Conservation (phyloP, 2,797 vertebrate species). For the Phataginus tricuspis region DNA sequence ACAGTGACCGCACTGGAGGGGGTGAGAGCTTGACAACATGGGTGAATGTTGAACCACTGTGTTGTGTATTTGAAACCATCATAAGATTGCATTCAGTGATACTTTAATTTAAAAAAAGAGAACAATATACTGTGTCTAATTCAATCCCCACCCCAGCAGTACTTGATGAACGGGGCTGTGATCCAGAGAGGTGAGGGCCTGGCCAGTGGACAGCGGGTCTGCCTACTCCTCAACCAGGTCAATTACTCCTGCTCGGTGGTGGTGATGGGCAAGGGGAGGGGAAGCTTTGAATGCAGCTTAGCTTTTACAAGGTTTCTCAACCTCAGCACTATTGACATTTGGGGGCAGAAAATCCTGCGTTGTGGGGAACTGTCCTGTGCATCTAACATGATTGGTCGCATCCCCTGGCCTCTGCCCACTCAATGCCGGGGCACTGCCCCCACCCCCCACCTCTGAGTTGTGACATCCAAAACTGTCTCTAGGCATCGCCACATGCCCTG, state of each 20-base stretch:
- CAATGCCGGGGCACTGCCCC: fast-evolving
- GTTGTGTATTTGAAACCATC: no score
- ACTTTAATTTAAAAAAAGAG: no score
- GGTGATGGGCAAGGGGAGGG: neutral
- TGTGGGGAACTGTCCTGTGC: neutral
- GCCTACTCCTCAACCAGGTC: neutral
- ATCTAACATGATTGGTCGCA: neutral
- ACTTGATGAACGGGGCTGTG: no score
- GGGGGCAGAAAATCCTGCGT: neutral
- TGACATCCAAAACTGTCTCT: neutral
- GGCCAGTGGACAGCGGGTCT: neutral
- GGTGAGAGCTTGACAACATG: no score
- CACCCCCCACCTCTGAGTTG: neutral
- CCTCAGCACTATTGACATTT: neutral
- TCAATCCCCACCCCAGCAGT: neutral
- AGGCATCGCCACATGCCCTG: neutral
- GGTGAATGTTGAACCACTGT: no score
- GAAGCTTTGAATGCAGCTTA: neutral
- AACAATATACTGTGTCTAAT: neutral
- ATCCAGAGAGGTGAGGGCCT: neutral
- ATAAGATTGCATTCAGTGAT: no score
- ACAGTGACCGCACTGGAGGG: no score
- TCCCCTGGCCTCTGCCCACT: neutral
- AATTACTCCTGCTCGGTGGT: neutral
- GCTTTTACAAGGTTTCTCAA: neutral